Conservation (phyloP, 2,797 vertebrate genomes). For the Scyliorhinus canicula region DNA sequence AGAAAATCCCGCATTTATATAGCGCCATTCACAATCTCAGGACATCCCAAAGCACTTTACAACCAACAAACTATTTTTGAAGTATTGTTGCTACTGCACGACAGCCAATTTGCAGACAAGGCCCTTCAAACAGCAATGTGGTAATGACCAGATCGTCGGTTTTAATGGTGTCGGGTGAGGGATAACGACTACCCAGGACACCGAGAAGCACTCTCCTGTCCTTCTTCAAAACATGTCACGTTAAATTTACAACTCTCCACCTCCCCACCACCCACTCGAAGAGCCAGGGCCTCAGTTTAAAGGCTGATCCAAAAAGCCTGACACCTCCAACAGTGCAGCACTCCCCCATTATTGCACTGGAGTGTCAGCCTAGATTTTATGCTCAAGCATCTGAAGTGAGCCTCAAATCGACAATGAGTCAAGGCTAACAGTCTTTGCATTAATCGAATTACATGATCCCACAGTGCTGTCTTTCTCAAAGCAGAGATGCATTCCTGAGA, state of each 20-base stretch:
- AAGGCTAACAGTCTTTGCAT: background rate
- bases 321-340: background rate
- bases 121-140: background rate
- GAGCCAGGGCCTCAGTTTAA: too few species aligned
- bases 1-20: background rate
- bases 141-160: background rate
- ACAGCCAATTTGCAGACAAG: background rate
- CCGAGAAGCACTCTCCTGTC: background rate
- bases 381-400: background rate
- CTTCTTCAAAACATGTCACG: background rate
- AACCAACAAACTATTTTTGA: background rate
- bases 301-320: background rate
- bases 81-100: background rate
- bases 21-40: background rate
- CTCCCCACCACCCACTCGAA: too few species aligned
- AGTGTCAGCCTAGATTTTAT: background rate
- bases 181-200: background rate
- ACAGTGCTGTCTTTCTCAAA: conserved; percentile 4
- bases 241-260: too few species aligned
- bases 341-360: background rate
- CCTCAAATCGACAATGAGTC: background rate
- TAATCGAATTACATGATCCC: background rate
- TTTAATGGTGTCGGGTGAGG: background rate
- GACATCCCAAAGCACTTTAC: background rate
- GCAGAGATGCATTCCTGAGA: background rate